A percentile compares a stretch with the other conserved stretches of the same genome.
Conservation (phyloP, 2,797 vertebrate genomes). For the Borostomias antarcticus region DNA sequence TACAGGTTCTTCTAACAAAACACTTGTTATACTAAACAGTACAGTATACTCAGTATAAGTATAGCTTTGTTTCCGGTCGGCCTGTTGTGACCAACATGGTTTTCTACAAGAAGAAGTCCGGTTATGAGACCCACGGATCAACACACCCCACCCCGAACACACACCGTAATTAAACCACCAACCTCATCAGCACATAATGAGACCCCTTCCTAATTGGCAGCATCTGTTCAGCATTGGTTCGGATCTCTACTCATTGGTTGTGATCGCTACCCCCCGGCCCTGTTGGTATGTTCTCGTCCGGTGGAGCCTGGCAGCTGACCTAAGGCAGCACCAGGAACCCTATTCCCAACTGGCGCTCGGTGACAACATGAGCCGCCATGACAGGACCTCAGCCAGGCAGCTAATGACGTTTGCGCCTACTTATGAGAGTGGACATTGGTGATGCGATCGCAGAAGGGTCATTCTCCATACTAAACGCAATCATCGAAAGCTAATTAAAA, state of each 20-base stretch:
- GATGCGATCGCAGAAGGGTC: slow-evolving; percentile 54
- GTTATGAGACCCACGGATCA: not conserved
- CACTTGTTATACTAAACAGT: too few species aligned
- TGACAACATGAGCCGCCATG: slow-evolving; percentile 2
- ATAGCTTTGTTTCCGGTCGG: too few species aligned
- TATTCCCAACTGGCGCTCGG: slow-evolving; percentile 24
- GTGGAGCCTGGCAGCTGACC: slow-evolving; percentile 46
- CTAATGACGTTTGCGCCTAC: slow-evolving; percentile 9
- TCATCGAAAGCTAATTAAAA: not conserved
- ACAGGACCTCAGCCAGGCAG: not conserved
- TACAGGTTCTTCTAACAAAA: not conserved
- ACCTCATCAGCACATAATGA: slow-evolving; percentile 19
- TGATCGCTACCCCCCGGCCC: too few species aligned
- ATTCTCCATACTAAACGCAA: not conserved
- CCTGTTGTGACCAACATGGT: too few species aligned
- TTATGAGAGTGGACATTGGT: slow-evolving; percentile 47
- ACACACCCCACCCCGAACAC: not conserved
- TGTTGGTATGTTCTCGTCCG: slow-evolving; percentile 36
- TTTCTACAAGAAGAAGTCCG: too few species aligned
- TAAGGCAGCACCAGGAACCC: slow-evolving; percentile 19
- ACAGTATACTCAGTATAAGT: too few species aligned
- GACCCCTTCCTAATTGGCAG: slow-evolving; percentile 38
- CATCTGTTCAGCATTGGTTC: slow-evolving; percentile 50
- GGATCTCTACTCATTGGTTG: slow-evolving; percentile 37
- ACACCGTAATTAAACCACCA: not conserved